Evolutionary conservation across 2,797 vertebrate genomes (phyloP), one percentile per base, ranked within the genome.

Genomic region (Podargus strigoides): DNA sequence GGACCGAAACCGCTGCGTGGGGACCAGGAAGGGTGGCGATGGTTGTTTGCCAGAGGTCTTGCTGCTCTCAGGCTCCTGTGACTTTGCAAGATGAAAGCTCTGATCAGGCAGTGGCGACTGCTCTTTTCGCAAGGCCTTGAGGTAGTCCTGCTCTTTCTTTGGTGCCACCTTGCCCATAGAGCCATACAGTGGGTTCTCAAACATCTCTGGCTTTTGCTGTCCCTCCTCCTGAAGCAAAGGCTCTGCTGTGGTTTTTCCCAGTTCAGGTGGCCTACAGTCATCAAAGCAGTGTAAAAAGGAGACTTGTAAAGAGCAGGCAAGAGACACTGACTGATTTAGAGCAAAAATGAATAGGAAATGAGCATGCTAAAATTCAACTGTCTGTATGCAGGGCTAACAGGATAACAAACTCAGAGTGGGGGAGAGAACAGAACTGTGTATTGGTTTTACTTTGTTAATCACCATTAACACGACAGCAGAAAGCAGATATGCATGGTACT

Each of bases 121-220:
- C 50, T 99, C 99, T 96, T 98, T 98, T 50, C 97, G 92, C 10
- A 62, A 53, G 68, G 64, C 85, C 74, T 97, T 96, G 55, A 96
- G 39, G 41, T 95, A 93, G 22, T 98, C 98, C 53, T 98, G 98
- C 58, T 99, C 99, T 77, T 98, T 99, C 94, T 87, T 78, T 66
- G 97, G 50, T 12, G 55, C 44, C 6, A 64, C 77, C 44, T 98
- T 96, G 63, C 98, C 95, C 98, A 98, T 98, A 5, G 98, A 98
- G n/a, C 98, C 99, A 0, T 99, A 99, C 5, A 99, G 97, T 0
- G 99, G 99, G 95, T 99, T 99, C 91, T 99, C 99, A n/a, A 99
- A 99, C 99, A 99, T 99, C 97, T 98, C 99, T 0, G 98, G 97
- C 90, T 95, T 97, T 18, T 85, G 66, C 46, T 92, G 97, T 7